Conservation (phyloP, 2,113 vertebrate genomes). For the Aleadryas rufinucha region DNA sequence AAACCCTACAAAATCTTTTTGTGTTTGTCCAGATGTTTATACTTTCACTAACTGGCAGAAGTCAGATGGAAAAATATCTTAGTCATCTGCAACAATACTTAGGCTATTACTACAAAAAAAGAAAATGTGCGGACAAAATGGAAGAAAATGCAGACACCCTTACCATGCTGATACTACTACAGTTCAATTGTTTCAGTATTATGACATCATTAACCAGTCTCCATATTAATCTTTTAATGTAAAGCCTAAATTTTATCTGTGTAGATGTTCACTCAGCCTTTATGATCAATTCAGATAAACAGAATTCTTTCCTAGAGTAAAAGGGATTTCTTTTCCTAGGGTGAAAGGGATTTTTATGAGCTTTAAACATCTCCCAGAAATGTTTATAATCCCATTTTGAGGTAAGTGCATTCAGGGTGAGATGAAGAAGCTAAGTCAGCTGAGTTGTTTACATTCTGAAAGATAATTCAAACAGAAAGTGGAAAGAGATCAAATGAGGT, state of each 20-base stretch:
- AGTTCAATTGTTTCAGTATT: background rate
- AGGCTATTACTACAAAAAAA: background rate
- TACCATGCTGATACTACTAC: background rate
- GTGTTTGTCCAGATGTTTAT: background rate
- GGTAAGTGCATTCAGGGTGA: background rate
- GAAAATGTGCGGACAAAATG: background rate
- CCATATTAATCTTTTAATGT: background rate
- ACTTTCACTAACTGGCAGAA: background rate
- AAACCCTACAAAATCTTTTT: background rate
- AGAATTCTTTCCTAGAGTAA: background rate
- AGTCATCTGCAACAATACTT: background rate
- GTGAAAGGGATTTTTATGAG: background rate
- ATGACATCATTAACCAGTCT: background rate
- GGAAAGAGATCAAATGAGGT: slow-evolving; percentile 5
- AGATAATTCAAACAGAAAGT: slow-evolving; percentile 3
- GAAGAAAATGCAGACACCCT: background rate
- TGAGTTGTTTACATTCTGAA: slow-evolving; percentile 10
- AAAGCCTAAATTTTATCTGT: background rate
- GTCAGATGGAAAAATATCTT: background rate
- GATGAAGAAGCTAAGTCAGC: background rate
- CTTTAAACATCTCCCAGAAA: background rate
- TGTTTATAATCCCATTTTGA: slow-evolving; percentile 18
- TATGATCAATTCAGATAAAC: background rate
- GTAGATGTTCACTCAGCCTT: background rate
- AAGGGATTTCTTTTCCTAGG: background rate